A percentile compares a stretch with the other conserved stretches of the same genome.
phyloP scores from a whole-genome alignment of 2,888 invertebrate genomes.

The Eupithecia vulgata region DNA sequence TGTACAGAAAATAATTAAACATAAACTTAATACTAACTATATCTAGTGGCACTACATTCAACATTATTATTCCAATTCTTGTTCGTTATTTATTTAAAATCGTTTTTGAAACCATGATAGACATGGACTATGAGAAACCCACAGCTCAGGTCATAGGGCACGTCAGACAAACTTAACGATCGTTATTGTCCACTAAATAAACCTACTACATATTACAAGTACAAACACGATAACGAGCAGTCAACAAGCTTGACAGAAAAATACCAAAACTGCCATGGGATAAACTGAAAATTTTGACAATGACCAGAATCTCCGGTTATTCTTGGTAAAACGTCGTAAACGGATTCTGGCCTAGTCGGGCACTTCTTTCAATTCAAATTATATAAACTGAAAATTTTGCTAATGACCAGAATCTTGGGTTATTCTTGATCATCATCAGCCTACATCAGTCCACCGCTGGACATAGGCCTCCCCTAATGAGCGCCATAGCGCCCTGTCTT shows the following conservation, averaged over 20 bases:
- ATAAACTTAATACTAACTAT: too few species aligned
- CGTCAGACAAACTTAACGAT: conserved; percentile 34
- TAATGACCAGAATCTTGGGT: too few species aligned
- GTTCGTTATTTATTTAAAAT: neutral
- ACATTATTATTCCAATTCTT: neutral
- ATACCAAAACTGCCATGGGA: neutral
- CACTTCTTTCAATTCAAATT: too few species aligned
- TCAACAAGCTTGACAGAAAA: conserved; percentile 23
- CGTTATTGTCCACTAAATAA: conserved; percentile 25
- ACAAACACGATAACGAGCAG: conserved; percentile 6
- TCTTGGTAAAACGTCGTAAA: neutral
- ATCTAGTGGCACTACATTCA: too few species aligned
- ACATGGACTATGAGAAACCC: conserved; percentile 14
- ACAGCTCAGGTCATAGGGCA: conserved; percentile 24
- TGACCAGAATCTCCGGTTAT: neutral
- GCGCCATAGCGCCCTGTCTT: too few species aligned
- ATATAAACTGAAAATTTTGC: too few species aligned
- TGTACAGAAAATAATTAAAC: too few species aligned
- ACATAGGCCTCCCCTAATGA: too few species aligned
- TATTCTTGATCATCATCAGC: too few species aligned
- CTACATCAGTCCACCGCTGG: too few species aligned
- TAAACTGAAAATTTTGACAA: neutral
- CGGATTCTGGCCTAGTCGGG: neutral
- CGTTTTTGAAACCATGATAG: neutral
- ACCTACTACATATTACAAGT: conserved; percentile 5